Evolutionary conservation across 2,113 vertebrate species (phyloP).

Genomic region (Carassius carassius): DNA sequence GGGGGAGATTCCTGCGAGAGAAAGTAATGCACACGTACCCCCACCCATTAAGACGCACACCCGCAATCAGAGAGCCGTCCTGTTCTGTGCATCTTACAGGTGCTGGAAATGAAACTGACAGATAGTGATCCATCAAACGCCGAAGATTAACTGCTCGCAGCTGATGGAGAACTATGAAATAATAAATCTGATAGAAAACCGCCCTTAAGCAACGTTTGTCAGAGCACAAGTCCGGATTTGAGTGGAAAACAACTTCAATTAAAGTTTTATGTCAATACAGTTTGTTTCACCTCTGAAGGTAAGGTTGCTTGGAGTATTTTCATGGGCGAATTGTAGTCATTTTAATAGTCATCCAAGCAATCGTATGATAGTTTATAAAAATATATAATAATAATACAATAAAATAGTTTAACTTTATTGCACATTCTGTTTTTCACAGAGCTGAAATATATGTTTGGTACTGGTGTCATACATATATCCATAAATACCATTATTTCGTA

Average conservation of each 20-base stretch:
- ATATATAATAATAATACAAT: too few species aligned
- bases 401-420: too few species aligned
- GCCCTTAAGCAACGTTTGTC: slow-evolving; percentile 41
- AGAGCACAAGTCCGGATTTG: slow-evolving; percentile 24
- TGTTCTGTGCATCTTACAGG: slow-evolving; percentile 71
- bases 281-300: slow-evolving; percentile 11
- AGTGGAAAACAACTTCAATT: not conserved
- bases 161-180: slow-evolving; percentile 69
- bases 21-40: slow-evolving; percentile 49
- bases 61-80: slow-evolving; percentile 51
- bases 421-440: not conserved
- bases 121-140: slow-evolving; percentile 63
- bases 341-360: not conserved
- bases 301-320: not conserved
- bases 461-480: too few species aligned
- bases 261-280: not conserved
- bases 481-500: not conserved
- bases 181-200: slow-evolving; percentile 60
- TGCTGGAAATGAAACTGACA: slow-evolving; percentile 64
- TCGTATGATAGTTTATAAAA: not conserved
- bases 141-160: slow-evolving; percentile 63
- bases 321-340: not conserved
- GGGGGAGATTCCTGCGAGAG: slow-evolving; percentile 59
- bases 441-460: not conserved
- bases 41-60: slow-evolving; percentile 41